phyloP scores from a whole-genome alignment of 2,113 vertebrate genomes.

The Ophiodon elongatus region DNA sequence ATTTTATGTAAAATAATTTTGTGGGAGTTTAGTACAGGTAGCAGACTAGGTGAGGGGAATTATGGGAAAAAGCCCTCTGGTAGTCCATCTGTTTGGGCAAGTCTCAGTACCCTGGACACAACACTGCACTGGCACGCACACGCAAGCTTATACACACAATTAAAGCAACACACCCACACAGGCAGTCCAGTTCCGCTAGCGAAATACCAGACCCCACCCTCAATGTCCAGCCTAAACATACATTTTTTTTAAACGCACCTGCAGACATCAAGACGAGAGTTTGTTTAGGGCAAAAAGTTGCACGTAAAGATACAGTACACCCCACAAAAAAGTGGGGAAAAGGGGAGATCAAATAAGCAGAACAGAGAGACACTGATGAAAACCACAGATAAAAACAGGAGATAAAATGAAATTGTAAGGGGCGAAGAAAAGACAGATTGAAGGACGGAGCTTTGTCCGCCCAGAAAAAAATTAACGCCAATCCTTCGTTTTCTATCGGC shows the following conservation, averaged over 20 bases:
- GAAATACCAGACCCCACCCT: conserved; percentile 32
- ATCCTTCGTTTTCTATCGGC: conserved; percentile 61
- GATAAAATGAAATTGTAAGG: conserved; percentile 37
- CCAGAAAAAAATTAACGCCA: conserved; percentile 40
- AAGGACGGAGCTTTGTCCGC: conserved; percentile 29
- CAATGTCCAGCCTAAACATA: not conserved
- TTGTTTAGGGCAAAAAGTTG: conserved; percentile 1
- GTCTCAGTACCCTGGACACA: conserved; percentile 54
- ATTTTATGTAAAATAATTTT: not conserved
- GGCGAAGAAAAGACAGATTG: conserved; percentile 29
- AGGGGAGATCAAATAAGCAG: conserved; percentile 14
- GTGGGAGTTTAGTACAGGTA: conserved; percentile 29
- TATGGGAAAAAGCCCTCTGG: conserved; percentile 61
- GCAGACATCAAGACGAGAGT: not conserved
- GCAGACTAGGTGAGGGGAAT: conserved; percentile 38
- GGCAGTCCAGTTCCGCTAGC: conserved; percentile 22
- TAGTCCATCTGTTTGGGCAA: conserved; percentile 65
- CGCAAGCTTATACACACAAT: conserved; percentile 25
- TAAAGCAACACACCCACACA: conserved; percentile 28
- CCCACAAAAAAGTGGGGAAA: not conserved
- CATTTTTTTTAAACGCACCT: not conserved
- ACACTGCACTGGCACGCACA: conserved; percentile 29
- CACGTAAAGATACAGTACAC: not conserved
- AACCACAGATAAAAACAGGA: conserved; percentile 21
- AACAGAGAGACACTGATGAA: conserved; percentile 34